A percentile compares a stretch with the other conserved stretches of the same genome.
These are phyloP conservation scores for Dendrophyllia cribrosa DNA, from an alignment of 64 coral and sea anemone genomes.

Conservation along the genomic window DNA sequence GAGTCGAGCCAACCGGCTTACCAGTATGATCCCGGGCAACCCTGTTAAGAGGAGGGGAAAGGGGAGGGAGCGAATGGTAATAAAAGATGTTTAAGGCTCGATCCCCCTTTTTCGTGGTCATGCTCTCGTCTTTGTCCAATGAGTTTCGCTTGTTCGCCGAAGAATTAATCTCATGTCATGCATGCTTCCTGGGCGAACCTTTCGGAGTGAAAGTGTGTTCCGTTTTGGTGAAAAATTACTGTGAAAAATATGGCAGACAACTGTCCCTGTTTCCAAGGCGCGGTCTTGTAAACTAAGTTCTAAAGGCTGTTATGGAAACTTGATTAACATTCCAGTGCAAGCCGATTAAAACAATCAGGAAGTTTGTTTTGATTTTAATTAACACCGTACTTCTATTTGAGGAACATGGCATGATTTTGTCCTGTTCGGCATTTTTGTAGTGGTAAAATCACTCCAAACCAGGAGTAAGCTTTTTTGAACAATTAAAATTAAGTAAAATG, in stretches of 20 bases:
- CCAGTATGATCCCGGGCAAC: too few species aligned
- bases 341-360: conserved; percentile 4
- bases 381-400: background rate
- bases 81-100: too few species aligned
- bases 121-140: too few species aligned
- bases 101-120: too few species aligned
- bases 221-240: background rate
- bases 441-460: background rate
- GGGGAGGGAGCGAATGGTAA: too few species aligned
- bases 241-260: background rate
- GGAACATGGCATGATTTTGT: background rate
- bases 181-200: too few species aligned
- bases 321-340: background rate
- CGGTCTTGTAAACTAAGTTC: background rate
- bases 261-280: background rate
- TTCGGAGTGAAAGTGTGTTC: background rate
- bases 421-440: background rate
- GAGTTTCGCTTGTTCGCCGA: too few species aligned
- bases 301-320: background rate
- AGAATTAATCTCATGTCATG: too few species aligned
- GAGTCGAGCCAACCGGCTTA: background rate
- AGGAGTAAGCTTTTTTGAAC: too few species aligned
- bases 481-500: too few species aligned
- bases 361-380: conserved; percentile 1
- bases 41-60: too few species aligned